Base-by-base conservation (phyloP, 2,797 vertebrate genomes). In the Hafferia zeledoni region DNA sequence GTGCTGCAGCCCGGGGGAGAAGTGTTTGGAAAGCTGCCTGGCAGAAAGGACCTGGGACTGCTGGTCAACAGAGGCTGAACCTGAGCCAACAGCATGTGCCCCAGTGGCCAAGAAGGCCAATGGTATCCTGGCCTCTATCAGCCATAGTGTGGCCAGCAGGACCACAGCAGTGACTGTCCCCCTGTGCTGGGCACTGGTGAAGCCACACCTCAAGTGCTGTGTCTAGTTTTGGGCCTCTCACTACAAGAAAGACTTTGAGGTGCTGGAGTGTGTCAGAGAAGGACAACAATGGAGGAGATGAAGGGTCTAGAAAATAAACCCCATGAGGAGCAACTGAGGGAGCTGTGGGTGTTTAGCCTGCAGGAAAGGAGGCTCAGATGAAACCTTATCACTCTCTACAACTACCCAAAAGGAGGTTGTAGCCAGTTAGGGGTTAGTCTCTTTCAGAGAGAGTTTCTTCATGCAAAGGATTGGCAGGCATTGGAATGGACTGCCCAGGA, bases 341-440 rank as follows among this genome's bases (percentile, higher is more conserved):
- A 37, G 15, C 46, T 44, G n/a, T 28, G 6, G 6, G 1, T 27
- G 22, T 52, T 59, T 15, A 28, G 2, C 4, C n/a, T 24, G 28
- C 10, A 39, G 39, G n/a, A 69, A 69, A 33, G 19, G 28, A 17
- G 15, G 12, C 5, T 53, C 11, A 10, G 39, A 10, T 2, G 4
- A 5, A 28, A 24, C 12, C 13, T n/a, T 5, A 19, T 17, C 6
- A 30, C 3, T 35, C 17, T 6, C 7, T 6, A 18, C 27, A n/a
- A 4, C 1, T 30, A 9, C 24, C 24, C 17, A 30, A 19, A 20
- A 46, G 24, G 24, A n/a, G 14, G 2, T 0, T 20, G 23, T 61
- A 33, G 3, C 24, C 28, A 39, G 10, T 5, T 14, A 25, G 9
- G 18, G 8, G 6, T 17, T 2, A 1, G 24, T 31, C 52, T 30